Conservation (phyloP, 2,888 invertebrate genomes). For the Parnassius mnemosyne region DNA sequence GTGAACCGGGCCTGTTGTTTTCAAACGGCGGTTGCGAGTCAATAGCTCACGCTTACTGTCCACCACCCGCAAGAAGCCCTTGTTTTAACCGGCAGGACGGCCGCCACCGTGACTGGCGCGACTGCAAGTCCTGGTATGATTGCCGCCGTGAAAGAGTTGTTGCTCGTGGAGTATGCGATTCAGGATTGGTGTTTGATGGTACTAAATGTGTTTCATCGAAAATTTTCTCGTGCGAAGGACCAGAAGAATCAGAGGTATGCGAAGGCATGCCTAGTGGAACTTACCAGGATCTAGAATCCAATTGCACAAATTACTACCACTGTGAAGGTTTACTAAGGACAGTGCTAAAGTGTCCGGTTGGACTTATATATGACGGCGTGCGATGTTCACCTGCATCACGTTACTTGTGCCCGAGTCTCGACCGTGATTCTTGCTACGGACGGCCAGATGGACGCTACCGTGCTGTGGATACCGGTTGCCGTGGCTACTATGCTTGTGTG, state of each 20-base stretch:
- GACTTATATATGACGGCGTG: slow-evolving; percentile 68
- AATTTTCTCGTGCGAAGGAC: slow-evolving; percentile 69
- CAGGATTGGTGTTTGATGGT: slow-evolving; percentile 75
- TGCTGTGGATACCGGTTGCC: slow-evolving; percentile 73
- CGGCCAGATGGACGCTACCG: slow-evolving; percentile 79
- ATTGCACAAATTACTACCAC: slow-evolving; percentile 76
- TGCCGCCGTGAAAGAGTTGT: slow-evolving; percentile 70
- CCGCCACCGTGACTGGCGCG: slow-evolving; percentile 67
- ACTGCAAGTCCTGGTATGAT: slow-evolving; percentile 74
- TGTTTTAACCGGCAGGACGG: slow-evolving; percentile 72
- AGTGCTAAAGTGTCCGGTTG: slow-evolving; percentile 60
- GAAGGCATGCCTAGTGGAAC: slow-evolving; percentile 76
- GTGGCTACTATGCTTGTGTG: slow-evolving; percentile 81
- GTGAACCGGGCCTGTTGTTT: slow-evolving; percentile 75
- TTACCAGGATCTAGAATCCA: slow-evolving; percentile 75
- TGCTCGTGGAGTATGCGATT: slow-evolving; percentile 67
- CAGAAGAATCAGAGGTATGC: slow-evolving; percentile 63
- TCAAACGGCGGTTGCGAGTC: slow-evolving; percentile 75
- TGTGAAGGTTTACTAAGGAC: slow-evolving; percentile 68
- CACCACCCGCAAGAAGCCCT: slow-evolving; percentile 65
- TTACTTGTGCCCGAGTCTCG: slow-evolving; percentile 71
- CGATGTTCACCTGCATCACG: slow-evolving; percentile 55
- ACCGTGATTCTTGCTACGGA: slow-evolving; percentile 73
- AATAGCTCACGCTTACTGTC: slow-evolving; percentile 65
- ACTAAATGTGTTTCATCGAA: slow-evolving; percentile 59